Conservation (phyloP, 2,888 invertebrate species). For the Aleiodes testaceus region DNA sequence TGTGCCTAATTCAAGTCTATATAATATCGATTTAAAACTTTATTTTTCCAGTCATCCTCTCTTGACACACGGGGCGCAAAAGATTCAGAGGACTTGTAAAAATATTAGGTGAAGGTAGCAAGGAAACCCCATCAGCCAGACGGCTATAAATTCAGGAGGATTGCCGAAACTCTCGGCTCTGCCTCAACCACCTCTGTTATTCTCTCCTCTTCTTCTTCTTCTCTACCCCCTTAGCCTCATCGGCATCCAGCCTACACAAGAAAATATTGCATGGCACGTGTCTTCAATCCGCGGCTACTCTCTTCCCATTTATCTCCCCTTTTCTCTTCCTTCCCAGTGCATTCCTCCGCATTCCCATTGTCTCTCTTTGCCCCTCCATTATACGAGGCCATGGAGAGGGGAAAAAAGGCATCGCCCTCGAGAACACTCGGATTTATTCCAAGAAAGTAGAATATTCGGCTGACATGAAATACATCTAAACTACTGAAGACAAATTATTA, state of each 20-base stretch:
- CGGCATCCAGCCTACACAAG: conserved; percentile 63
- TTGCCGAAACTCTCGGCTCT: conserved; percentile 62
- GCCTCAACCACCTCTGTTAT: conserved; percentile 33
- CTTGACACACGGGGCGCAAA: conserved; percentile 46
- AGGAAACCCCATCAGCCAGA: conserved; percentile 70
- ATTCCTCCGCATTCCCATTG: conserved; percentile 34
- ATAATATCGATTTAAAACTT: conserved; percentile 5
- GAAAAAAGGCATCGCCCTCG: conserved; percentile 3
- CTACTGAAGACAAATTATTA: background rate
- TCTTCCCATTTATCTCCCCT: conserved; percentile 20
- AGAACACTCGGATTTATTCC: conserved; percentile 43
- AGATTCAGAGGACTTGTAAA: conserved; percentile 62
- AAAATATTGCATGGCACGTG: conserved; percentile 65
- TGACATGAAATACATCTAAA: conserved; percentile 40
- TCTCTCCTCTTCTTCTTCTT: conserved; percentile 40
- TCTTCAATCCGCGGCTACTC: conserved; percentile 61
- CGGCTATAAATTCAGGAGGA: conserved; percentile 65
- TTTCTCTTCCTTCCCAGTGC: background rate
- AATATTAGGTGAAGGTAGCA: conserved; percentile 69
- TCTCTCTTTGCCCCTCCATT: conserved; percentile 32
- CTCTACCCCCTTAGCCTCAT: conserved; percentile 33
- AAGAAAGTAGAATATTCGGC: conserved; percentile 34
- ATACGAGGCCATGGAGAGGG: background rate
- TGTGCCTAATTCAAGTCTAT: conserved; percentile 46
- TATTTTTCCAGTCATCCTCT: conserved; percentile 8